phyloP scores from a whole-genome alignment of 2,113 vertebrate species.

The Halcyon senegalensis region DNA sequence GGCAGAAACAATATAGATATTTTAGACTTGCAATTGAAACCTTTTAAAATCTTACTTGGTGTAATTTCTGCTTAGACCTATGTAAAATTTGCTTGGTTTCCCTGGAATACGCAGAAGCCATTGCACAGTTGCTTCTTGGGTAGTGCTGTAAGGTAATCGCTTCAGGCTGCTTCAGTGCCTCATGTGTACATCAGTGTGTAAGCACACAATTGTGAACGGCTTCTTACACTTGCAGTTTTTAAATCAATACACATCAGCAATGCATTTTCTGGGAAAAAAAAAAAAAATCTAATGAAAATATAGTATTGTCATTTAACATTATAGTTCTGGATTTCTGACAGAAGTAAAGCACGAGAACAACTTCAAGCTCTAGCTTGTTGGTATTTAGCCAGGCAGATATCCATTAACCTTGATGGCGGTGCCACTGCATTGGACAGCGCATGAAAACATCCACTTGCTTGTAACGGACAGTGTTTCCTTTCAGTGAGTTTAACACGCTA shows the following conservation, averaged over 20 bases:
- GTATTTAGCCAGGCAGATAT: neutral
- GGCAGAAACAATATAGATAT: neutral
- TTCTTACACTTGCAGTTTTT: neutral
- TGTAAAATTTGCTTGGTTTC: neutral
- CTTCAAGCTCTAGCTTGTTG: neutral
- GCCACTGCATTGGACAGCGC: accelerated
- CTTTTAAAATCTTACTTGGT: neutral
- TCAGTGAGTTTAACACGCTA: accelerated
- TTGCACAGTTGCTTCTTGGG: neutral
- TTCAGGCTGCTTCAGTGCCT: neutral
- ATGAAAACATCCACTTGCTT: neutral
- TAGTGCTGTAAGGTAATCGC: neutral
- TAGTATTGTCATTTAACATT: neutral
- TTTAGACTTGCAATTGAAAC: neutral
- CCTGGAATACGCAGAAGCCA: neutral
- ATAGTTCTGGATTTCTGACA: neutral
- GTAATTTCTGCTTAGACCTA: neutral
- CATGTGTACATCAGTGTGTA: accelerated
- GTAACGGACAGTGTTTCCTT: neutral
- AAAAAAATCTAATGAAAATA: neutral
- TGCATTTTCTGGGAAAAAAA: neutral
- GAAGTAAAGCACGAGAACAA: neutral
- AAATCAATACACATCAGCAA: neutral
- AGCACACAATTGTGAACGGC: neutral
- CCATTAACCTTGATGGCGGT: neutral